Base-by-base conservation (phyloP, 2,888 invertebrate genomes). In the Parnassius smintheus region DNA sequence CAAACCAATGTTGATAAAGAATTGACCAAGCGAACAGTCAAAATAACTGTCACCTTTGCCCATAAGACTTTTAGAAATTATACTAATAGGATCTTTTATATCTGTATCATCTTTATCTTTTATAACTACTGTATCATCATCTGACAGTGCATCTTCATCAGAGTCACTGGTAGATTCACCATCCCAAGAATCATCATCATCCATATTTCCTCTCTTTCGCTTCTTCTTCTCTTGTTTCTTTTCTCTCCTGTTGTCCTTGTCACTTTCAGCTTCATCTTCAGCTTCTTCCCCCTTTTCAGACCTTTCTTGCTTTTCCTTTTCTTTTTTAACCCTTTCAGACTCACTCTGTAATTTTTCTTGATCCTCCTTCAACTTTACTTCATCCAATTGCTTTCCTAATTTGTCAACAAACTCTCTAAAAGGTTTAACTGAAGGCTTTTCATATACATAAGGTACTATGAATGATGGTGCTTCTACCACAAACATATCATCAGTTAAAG, bases 391-490 rank as follows among this genome's bases (percentile, higher is more conserved):
- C 66, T 93, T 93, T 25, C 94, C 94, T 66, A 95, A 86, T 77
- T 94, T 94, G 58, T 92, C 92, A 45, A 96, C 93, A 81, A 95
- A 95, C 68, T 95, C 95, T 78, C 95, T 95, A 66, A 97, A 93
- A 66, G 96, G 95, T 76, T 96, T 95, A 1, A 96, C 87, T 0
- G 97, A 97, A 25, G 97, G 96, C 82, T 97, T 97, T 83, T 98
- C 97, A 87, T 97, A 97, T 12, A 97, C 96, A 83, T 97, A 98
- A 48, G 98, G 98, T 70, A 98, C 97, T 82, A 98, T 97, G 78
- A 98, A 97, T 48, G 97, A 97, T 10, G 98, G 97, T 42, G 97
- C 97, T 88, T 98, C 97, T 35, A 98, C 95, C 35, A 97, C 97
- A 87, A 96, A 97, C 96, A 97, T 97, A 73, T 97, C 97, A 84